Base-by-base conservation (phyloP, 2,113 vertebrate species). In the Megaleporinus macrocephalus region DNA sequence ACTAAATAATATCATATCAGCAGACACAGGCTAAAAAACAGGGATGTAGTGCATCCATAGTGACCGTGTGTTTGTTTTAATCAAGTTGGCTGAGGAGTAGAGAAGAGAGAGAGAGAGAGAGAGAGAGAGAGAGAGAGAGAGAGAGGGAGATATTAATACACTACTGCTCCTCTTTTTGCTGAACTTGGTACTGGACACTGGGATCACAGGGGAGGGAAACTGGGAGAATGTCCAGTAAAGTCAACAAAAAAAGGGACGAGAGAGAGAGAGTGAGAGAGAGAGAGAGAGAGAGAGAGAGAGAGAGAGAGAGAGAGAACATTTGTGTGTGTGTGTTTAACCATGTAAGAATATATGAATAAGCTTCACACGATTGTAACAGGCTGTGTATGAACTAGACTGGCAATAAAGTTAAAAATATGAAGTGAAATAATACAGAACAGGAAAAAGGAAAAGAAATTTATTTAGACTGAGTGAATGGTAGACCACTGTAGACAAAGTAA, bases 21-120 rank as follows among this genome's bases (percentile, higher is more conserved):
- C 30, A 68, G 30, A 36, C 12, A 24, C 18, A 70, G 36, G 22
- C 4, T 44, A 41, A 30, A 24, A 70, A 44, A n/a, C 66, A 24
- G 33, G 33, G 33, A 3, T 70, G 66, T 24, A 14, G 33, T 7
- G 36, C 36, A 44, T 22, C 20, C 36, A 70, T 14, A 44, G 33
- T 70, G 36, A 44, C 7, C 1, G 11, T n/a, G 33, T 70, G 66
- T 70, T 70, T 70, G 66, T 44, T 70, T 70, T 70, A 70, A 70
- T 70, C 66, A 70, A 36, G 36, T 36, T 70, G 33, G 10, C 66
- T 44, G 66, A 22, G 66, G 20, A 26, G 65, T 22, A 7, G 65
- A 68, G 65, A 30, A 36, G 30, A 68, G 65, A 7, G 13, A 66
- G 1, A 33, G 29, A n/a, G n/a, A n/a, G n/a, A 61, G n/a, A 26